A percentile compares a stretch with the other conserved stretches of the same genome.
Conservation (phyloP, 2,797 vertebrate species). For the Ctenosaura bakeri region DNA sequence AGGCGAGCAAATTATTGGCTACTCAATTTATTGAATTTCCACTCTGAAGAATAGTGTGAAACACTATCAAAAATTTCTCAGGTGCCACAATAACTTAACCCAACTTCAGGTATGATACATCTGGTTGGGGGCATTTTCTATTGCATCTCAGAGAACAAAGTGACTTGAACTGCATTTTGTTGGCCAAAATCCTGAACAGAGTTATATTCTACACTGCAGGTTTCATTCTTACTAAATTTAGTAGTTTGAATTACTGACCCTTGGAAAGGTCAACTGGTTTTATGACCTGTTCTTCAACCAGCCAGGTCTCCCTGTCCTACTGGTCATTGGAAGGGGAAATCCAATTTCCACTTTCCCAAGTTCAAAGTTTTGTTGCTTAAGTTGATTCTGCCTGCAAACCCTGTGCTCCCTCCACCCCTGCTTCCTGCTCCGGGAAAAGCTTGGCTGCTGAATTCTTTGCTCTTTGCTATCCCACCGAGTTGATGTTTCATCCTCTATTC, state of each 20-base stretch:
- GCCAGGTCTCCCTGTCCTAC: background rate
- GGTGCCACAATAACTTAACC: background rate
- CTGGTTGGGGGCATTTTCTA: background rate
- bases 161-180: background rate
- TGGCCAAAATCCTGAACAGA: background rate
- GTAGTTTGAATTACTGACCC: background rate
- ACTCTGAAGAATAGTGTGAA: background rate
- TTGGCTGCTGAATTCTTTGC: slow-evolving; percentile 10
- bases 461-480: slow-evolving; percentile 14
- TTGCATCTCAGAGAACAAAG: background rate
- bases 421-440: slow-evolving; percentile 20
- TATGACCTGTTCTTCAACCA: background rate
- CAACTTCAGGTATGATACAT: no score
- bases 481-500: slow-evolving; percentile 20
- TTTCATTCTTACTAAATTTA: background rate
- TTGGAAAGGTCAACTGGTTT: background rate
- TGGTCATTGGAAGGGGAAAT: slow-evolving; percentile 15
- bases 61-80: background rate
- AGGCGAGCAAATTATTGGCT: background rate
- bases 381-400: background rate
- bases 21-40: background rate
- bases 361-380: background rate
- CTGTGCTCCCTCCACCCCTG: background rate
- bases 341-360: background rate
- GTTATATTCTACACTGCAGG: background rate